Base-by-base conservation (phyloP, 2,888 invertebrate genomes). In the Didymodactylos carnosus region DNA sequence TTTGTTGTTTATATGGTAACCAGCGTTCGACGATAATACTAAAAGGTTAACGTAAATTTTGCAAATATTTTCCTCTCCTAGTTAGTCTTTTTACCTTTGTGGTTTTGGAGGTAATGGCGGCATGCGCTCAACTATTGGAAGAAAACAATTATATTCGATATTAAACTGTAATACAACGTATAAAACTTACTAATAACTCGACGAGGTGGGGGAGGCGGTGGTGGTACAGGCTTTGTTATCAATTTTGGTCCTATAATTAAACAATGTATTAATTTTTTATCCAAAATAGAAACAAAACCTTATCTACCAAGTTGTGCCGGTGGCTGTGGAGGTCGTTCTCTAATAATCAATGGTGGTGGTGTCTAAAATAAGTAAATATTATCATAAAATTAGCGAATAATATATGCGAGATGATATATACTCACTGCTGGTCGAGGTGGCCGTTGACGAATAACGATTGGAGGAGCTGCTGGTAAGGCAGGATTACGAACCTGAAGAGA, bases 401-500 rank as follows among this genome's bases (percentile, higher is more conserved):
- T n/a, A n/a, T n/a, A n/a, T n/a, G n/a, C n/a, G n/a, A n/a, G n/a
- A n/a, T n/a, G n/a, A n/a, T n/a, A n/a, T n/a, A n/a, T n/a, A n/a
- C n/a, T n/a, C n/a, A n/a, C n/a, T 8, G 62, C 53, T 23, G 71
- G 71, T 27, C 74, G 49, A 39, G 53, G 41, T 39, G 74, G 74
- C n/a, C 71, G 71, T 69, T 74, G 74, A 23, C 74, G 74, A 71
- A 74, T 74, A 4, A 74, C 43, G 16, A 74, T 27, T 3, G 74
- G 74, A n/a, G 74, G 74, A n/a, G 74, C 74, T 35, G 74, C 71
- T 4, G 46, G 40, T 23, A 71, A 53, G 13, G 49, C 29, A 41
- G 41, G 39, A 46, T 74, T 71, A 0, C 71, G 71, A n/a, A 62
- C 62, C 62, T 62, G 3, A 35, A 62, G 2, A 46, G 8, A 35